These are phyloP conservation scores for Periparus ater DNA, from an alignment of 2,797 vertebrate genomes.

Conservation along the genomic window DNA sequence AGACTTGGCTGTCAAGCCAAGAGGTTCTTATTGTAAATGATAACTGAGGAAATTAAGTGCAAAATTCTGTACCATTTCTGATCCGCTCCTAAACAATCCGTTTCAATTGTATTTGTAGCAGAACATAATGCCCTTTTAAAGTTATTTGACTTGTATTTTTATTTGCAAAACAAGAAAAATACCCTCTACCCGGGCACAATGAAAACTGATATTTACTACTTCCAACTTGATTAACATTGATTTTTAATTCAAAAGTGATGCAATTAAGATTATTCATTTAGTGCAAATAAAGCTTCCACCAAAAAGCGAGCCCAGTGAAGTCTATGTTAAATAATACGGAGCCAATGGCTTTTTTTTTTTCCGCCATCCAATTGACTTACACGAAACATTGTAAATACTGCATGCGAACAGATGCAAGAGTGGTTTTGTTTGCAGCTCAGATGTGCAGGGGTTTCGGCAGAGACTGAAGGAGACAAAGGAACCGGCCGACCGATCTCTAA, in stretches of 20 bases:
- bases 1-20: slow-evolving; percentile 86
- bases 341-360: slow-evolving; percentile 70
- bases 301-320: slow-evolving; percentile 71
- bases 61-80: slow-evolving; percentile 90
- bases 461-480: slow-evolving; percentile 85
- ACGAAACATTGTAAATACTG: slow-evolving; percentile 75
- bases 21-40: slow-evolving; percentile 88
- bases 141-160: slow-evolving; percentile 80
- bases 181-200: slow-evolving; percentile 78
- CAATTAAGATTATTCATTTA: slow-evolving; percentile 94
- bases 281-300: slow-evolving; percentile 83
- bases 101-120: slow-evolving; percentile 83
- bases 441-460: slow-evolving; percentile 56
- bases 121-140: slow-evolving; percentile 80
- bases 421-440: slow-evolving; percentile 59
- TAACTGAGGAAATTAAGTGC: slow-evolving; percentile 91
- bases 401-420: slow-evolving; percentile 81
- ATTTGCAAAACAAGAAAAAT: slow-evolving; percentile 83
- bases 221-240: slow-evolving; percentile 85
- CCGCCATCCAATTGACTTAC: slow-evolving; percentile 71
- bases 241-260: slow-evolving; percentile 90
- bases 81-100: slow-evolving; percentile 83
- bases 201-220: slow-evolving; percentile 81
- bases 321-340: slow-evolving; percentile 76
- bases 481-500: slow-evolving; percentile 80